Evolutionary conservation across 2,797 vertebrate species (phyloP), one percentile per base, ranked within the genome.

Genomic region (Orientallactaga sibirica): DNA sequence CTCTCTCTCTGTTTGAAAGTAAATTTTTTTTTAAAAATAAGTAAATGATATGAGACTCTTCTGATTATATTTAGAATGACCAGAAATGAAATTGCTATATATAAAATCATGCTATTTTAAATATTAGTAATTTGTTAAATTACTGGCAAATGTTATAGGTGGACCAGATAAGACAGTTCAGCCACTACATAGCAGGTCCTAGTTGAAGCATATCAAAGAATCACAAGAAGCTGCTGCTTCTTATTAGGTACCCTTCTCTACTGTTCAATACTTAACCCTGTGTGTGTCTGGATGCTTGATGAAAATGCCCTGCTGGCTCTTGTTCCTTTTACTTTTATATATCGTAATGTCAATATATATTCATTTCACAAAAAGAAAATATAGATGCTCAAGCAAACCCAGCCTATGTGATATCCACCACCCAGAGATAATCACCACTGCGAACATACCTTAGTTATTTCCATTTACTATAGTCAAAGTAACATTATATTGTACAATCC

Each of bases 401-500:
- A 55, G 48, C 19, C 9, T 74, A 79, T 9, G 6, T 27, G 2
- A 82, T 67, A 71, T 33, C 33, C 16, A 86, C 27, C 10, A 85
- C 2, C 7, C 25, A 85, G 73, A 88, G 27, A 64, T 19, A 22
- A 88, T 12, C 3, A 19, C 22, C 14, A 81, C 43, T 74, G 43
- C 90, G 62, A 37, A 43, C 64, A 90, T 37, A 8, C 74, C 85
- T 55, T 62, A 37, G 20, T 15, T 76, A 67, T 79, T 82, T 84
- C 16, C 68, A 71, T 90, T 80, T 62, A 74, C 84, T 27, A 58
- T 74, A 94, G 64, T 48, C 27, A 90, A 79, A 33, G 37, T 71
- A 41, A 95, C 93, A 92, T 90, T 62, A 79, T 29, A 52, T 80
- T 68, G 22, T 48, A 68, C 61, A 79, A 78, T 87, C 62, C 90